Evolutionary conservation across 2,888 invertebrate genomes (phyloP), one percentile per base, ranked within the genome.

Genomic region (Philonicus albiceps): DNA sequence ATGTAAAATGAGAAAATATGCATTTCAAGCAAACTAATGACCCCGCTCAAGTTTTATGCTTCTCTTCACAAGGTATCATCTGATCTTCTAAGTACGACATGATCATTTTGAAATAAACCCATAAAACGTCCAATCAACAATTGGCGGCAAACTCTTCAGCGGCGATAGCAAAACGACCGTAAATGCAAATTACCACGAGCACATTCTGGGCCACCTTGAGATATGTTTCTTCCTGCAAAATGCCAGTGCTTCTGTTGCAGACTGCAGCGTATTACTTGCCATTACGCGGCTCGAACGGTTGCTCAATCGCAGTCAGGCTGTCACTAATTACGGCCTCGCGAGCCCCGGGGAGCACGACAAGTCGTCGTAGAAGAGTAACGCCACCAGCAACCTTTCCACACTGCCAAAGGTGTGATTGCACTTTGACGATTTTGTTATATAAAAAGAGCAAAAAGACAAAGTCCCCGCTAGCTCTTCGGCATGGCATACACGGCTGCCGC

Each of bases 361-460:
- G 22, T 8, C 75, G n/a, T 19, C 76, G 34, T 40, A 37, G 40
- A 76, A 13, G n/a, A 64, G 64, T 64, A 64, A 27, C 22, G 64
- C 64, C 64, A 27, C 64, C 74, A 40, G 13, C 40, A 76, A 40
- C 76, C 76, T 76, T 76, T 76, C 40, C 40, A 37, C 64, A 64
- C 37, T 40, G 19, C 40, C 40, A 40, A 76, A 40, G 76, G 76
- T 76, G 76, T 76, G 76, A 76, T 76, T 76, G 76, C 76, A 76
- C 40, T 37, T 76, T 40, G 40, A 76, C 40, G 76, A 40, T 37
- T 40, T 22, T 40, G 34, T 76, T 76, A 76, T 40, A 76, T 40
- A 76, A 22, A 40, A 37, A 22, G 34, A 43, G 40, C 13, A 40
- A 76, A 37, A 76, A 19, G 34, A 13, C 19, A 34, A 34, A 40